Evolutionary conservation across 2,113 vertebrate genomes (phyloP), one percentile per base, ranked within the genome.

Genomic region (Choloepus hoffmanni): DNA sequence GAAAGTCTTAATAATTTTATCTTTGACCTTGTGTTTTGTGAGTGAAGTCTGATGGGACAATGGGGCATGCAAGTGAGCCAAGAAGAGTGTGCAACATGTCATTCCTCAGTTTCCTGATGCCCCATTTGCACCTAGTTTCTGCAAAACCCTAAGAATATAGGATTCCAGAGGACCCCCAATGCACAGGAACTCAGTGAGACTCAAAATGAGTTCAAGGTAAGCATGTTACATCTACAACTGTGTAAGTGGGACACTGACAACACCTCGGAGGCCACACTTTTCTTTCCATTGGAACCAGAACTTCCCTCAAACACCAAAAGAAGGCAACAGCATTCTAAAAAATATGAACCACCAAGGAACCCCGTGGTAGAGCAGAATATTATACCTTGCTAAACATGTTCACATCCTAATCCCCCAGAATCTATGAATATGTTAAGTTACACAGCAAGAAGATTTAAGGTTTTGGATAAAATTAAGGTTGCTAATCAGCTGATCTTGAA

Each of bases 1-100:
- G 45, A 93, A 82, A 90, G 30, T 30, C 48, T 81, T 74, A 53
- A 43, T 85, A 50, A 50, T 50, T 72, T 92, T 50, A 33, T n/a
- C 48, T 50, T 63, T 65, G 55, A 45, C 30, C 18, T 50, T 89
- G 24, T 72, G 43, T 90, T 82, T 79, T 45, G 48, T 92, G 81
- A n/a, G 30, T 26, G 18, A 74, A 45, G 26, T 74, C 9, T 60
- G 4, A 15, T 40, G 16, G 53, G 48, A 28, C 4, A 53, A 16
- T 24, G 43, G 58, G 68, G 7, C 3, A n/a, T 23, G 7, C 10
- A 5, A 13, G 18, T 21, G 36, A 74, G 5, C 15, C 62, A 58
- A 60, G 28, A 4, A 81, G 48, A 65, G 53, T 0, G 1, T 24
- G 60, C 21, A 23, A 48, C 21, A 48, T 14, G 12, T 19, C 5